phyloP scores from a whole-genome alignment of 2,113 vertebrate genomes.

The Strigops habroptila region DNA sequence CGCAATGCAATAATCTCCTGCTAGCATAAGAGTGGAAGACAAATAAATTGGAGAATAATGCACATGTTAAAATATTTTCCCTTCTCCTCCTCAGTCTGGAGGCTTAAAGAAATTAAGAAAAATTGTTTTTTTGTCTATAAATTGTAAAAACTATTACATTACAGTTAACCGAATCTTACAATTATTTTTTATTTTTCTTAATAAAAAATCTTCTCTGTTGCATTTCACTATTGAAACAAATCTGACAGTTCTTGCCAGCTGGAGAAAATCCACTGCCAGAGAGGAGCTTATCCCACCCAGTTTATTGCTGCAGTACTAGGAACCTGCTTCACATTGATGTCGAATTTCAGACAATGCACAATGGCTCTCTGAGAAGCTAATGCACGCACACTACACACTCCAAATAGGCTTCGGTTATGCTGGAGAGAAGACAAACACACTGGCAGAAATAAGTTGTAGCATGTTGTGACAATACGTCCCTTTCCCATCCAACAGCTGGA shows the following conservation, averaged over 20 bases:
- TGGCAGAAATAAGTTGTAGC: background rate
- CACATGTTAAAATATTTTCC: background rate
- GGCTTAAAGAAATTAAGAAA: background rate
- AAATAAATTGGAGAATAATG: background rate
- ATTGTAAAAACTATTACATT: background rate
- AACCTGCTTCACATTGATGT: background rate
- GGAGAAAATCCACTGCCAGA: background rate
- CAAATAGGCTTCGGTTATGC: background rate
- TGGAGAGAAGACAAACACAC: background rate
- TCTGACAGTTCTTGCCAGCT: background rate
- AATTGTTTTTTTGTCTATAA: background rate
- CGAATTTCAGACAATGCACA: background rate
- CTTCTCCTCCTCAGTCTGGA: background rate
- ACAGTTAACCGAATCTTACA: background rate
- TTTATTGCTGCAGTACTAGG: background rate
- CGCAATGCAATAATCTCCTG: background rate
- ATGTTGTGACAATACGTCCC: background rate
- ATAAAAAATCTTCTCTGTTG: background rate
- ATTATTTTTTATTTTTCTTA: background rate
- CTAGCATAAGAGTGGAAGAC: background rate
- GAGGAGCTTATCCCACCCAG: background rate
- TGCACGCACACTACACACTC: background rate
- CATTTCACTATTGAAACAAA: background rate
- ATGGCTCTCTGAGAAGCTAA: background rate
- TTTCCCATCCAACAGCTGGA: conserved; percentile 14